Conservation (phyloP, 64 coral and sea anemone genomes). For the Stichodactyla mertensii region DNA sequence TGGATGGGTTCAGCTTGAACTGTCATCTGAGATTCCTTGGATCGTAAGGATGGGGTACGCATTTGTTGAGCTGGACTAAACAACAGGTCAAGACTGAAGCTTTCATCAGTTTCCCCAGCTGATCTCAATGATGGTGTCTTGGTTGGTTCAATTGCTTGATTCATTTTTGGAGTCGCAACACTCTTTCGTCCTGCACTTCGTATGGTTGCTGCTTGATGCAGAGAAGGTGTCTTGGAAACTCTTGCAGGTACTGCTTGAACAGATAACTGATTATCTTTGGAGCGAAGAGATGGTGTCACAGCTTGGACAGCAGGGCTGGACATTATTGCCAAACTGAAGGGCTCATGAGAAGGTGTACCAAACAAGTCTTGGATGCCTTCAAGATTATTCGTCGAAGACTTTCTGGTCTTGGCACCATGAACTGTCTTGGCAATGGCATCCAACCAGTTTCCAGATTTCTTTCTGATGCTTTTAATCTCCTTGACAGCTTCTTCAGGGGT, state of each 20-base stretch:
- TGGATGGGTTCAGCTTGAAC: not conserved
- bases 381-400: not conserved
- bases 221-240: slow-evolving; percentile 32
- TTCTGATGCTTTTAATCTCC: not conserved
- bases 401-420: not conserved
- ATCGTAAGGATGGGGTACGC: slow-evolving; percentile 9
- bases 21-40: not conserved
- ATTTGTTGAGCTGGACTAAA: not conserved
- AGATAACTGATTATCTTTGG: not conserved
- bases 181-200: not conserved
- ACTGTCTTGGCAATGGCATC: slow-evolving; percentile 32
- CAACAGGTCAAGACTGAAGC: not conserved
- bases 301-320: not conserved
- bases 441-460: slow-evolving; percentile 42
- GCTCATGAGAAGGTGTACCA: slow-evolving; percentile 16
- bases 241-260: slow-evolving; percentile 20
- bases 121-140: slow-evolving; percentile 49
- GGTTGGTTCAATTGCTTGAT: not conserved
- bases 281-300: slow-evolving; percentile 27
- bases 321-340: not conserved
- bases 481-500: slow-evolving; percentile 10
- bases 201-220: slow-evolving; percentile 5
- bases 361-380: slow-evolving; percentile 40
- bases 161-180: not conserved
- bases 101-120: not conserved